Evolutionary conservation across 2,113 vertebrate genomes (phyloP).

Genomic region (Tretioscincus oriximinensis): DNA sequence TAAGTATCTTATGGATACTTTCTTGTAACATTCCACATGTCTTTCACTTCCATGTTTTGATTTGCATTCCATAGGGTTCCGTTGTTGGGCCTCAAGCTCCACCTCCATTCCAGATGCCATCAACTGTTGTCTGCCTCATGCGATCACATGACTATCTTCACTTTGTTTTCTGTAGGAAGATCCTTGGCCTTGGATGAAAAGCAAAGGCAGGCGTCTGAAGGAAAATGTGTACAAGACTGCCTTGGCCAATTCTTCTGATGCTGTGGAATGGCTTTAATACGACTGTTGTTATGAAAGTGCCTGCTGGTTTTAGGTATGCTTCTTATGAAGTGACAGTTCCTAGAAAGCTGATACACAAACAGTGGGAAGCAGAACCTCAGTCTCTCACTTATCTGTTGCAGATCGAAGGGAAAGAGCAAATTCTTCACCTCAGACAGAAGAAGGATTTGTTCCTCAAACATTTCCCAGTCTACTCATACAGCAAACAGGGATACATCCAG

Average conservation of each 20-base stretch:
- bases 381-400: slow-evolving; percentile 43
- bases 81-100: neutral
- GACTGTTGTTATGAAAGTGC: no score
- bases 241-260: neutral
- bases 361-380: neutral
- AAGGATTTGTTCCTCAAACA: slow-evolving; percentile 33
- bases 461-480: slow-evolving; percentile 53
- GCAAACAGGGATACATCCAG: slow-evolving; percentile 30
- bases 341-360: slow-evolving; percentile 1
- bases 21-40: neutral
- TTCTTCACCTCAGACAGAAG: slow-evolving; percentile 51
- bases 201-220: no score
- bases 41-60: neutral
- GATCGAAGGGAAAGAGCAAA: slow-evolving; percentile 36
- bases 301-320: neutral
- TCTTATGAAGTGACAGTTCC: slow-evolving; percentile 52
- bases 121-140: neutral
- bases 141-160: neutral
- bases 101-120: slow-evolving; percentile 4
- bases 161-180: neutral
- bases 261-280: neutral
- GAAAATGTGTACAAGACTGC: neutral
- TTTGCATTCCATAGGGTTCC: neutral
- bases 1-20: no score
- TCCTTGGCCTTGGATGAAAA: neutral